A percentile compares a stretch with the other conserved stretches of the same genome.
Evolutionary conservation across 2,797 vertebrate genomes (phyloP).

Genomic region (Vultur gryphus): DNA sequence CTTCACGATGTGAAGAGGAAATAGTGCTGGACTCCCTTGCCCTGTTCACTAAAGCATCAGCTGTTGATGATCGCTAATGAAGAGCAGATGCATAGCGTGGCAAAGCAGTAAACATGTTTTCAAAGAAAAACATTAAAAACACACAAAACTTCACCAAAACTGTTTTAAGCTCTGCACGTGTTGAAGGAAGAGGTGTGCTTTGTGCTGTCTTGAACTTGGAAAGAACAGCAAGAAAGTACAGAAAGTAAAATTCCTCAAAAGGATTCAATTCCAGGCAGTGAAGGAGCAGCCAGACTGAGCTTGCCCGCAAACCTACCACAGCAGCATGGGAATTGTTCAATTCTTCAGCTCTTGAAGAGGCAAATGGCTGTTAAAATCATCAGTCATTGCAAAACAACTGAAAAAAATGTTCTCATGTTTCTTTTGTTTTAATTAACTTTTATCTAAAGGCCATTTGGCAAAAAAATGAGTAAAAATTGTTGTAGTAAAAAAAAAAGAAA

Average conservation of each 20-base stretch:
- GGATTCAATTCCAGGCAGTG: neutral
- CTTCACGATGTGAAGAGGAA: neutral
- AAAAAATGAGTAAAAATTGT: neutral
- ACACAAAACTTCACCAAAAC: neutral
- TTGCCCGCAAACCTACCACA: neutral
- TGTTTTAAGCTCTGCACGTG: no score
- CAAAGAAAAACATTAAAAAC: neutral
- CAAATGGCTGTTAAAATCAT: neutral
- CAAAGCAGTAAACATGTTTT: neutral
- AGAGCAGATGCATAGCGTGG: neutral
- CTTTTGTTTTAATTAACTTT: neutral
- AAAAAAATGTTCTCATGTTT: neutral
- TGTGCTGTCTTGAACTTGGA: neutral
- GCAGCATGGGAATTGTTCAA: rapidly evolving
- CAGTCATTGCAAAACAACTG: neutral
- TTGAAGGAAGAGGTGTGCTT: neutral
- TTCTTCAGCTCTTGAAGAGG: neutral
- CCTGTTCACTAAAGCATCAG: neutral
- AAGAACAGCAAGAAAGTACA: neutral
- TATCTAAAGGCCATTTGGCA: neutral
- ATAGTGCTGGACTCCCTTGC: rapidly evolving
- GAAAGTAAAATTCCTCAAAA: neutral
- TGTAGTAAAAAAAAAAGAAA: no score
- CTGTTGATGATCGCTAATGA: neutral
- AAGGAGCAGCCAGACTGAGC: neutral